phyloP scores from a whole-genome alignment of 2,113 vertebrate species.

The Thryonomys swinderianus region DNA sequence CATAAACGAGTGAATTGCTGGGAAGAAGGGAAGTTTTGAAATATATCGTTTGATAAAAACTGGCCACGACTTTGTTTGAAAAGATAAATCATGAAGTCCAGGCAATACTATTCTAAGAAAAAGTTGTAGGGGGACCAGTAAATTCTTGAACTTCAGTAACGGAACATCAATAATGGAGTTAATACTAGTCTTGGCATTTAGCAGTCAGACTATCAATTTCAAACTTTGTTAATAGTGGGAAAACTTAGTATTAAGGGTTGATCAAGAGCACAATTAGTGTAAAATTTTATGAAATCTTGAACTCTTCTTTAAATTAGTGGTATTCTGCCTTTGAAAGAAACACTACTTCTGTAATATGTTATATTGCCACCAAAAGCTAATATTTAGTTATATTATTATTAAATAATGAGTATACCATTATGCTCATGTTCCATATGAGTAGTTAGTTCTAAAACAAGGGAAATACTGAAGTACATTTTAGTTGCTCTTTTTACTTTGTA shows the following conservation, averaged over 20 bases:
- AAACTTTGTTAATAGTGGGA: background rate
- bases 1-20: background rate
- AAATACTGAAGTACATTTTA: background rate
- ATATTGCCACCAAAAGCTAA: constrained; percentile 24
- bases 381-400: background rate
- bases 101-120: constrained; percentile 14
- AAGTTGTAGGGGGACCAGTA: background rate
- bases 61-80: constrained; percentile 10
- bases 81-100: constrained; percentile 44
- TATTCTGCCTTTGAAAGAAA: constrained; percentile 27
- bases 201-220: constrained; percentile 4
- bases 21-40: background rate
- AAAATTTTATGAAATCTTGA: constrained; percentile 40
- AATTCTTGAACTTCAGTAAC: background rate
- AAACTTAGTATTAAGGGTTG: constrained; percentile 27
- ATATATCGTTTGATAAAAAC: constrained; percentile 35
- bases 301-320: background rate
- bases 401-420: background rate
- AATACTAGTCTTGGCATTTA: background rate
- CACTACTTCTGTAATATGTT: background rate
- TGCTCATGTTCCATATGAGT: background rate
- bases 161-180: background rate
- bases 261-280: constrained; percentile 2
- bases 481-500: background rate
- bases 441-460: constrained; percentile 22